Percentiles rank a stretch among this genome's conserved stretches.
These are phyloP conservation scores for Ceratoteleas bidentatus DNA, from an alignment of 1,140 invertebrate species.

Conservation along the genomic window DNA sequence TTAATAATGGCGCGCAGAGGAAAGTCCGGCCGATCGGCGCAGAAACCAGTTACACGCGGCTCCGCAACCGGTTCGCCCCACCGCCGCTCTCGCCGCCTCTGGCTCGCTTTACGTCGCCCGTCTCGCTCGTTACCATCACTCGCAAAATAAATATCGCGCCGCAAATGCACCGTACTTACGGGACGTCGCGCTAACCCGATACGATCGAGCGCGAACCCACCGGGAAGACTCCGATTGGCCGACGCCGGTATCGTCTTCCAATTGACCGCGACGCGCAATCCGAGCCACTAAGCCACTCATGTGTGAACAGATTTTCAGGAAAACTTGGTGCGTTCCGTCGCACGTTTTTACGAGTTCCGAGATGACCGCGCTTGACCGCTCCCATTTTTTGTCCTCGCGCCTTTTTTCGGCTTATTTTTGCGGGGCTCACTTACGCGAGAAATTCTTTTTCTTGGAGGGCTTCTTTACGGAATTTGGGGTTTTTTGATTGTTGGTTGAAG, in stretches of 20 bases:
- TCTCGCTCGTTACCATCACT: constrained; percentile 54
- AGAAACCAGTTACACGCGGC: constrained; percentile 73
- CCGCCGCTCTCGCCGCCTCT: constrained; percentile 40
- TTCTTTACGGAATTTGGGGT: too few relatives aligned
- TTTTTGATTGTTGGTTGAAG: too few relatives aligned
- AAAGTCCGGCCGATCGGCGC: constrained; percentile 75
- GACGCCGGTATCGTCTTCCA: constrained; percentile 61
- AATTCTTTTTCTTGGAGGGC: not conserved
- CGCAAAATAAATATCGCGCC: constrained; percentile 65
- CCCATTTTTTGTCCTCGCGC: too few relatives aligned
- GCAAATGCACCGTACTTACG: constrained; percentile 63
- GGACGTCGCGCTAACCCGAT: constrained; percentile 60
- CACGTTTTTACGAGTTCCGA: constrained; percentile 5
- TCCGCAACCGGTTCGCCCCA: constrained; percentile 71
- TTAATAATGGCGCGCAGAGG: constrained; percentile 72
- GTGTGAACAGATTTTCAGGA: constrained; percentile 42
- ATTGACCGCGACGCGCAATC: constrained; percentile 42
- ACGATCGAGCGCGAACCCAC: constrained; percentile 39
- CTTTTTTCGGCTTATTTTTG: too few relatives aligned
- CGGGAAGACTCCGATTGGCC: constrained; percentile 46
- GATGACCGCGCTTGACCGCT: constrained; percentile 4
- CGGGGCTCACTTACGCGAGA: not conserved
- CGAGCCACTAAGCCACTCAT: constrained; percentile 39
- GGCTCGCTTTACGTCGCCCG: constrained; percentile 5
- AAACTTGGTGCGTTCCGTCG: constrained; percentile 15